Evolutionary conservation across 2,797 vertebrate genomes (phyloP).

Genomic region (Smutsia temminckii): DNA sequence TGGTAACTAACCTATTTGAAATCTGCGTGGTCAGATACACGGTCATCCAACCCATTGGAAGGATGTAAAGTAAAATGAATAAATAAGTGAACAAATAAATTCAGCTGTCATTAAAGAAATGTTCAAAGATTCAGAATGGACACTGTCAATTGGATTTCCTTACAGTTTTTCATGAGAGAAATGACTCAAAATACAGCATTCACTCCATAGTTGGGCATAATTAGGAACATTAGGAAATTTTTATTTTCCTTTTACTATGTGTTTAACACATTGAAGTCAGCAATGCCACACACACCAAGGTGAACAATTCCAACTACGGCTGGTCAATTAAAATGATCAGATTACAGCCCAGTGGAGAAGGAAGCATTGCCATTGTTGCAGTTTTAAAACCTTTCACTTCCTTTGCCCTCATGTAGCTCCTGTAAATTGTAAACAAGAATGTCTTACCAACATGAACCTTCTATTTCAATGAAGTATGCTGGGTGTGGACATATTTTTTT

Average conservation of each 20-base stretch:
- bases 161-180: not conserved
- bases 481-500: not conserved
- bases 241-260: slow-evolving; percentile 22
- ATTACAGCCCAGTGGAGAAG: slow-evolving; percentile 6
- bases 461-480: not conserved
- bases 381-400: slow-evolving; percentile 50
- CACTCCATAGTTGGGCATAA: not conserved
- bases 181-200: slow-evolving; percentile 36
- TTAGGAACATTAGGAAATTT: slow-evolving; percentile 5
- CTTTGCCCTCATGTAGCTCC: slow-evolving; percentile 34
- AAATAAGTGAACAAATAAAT: not conserved
- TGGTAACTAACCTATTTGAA: not conserved
- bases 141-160: not conserved
- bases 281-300: not conserved
- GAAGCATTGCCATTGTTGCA: slow-evolving; percentile 34
- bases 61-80: not conserved
- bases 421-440: slow-evolving; percentile 36
- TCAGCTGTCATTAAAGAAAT: not conserved
- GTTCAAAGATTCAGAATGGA: not conserved
- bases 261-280: slow-evolving; percentile 32
- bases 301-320: not conserved
- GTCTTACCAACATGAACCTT: not conserved
- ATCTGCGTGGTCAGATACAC: not conserved
- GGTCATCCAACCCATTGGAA: not conserved
- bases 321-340: slow-evolving; percentile 20